Percentiles rank a stretch among this genome's conserved stretches.
Conservation (phyloP, 1,140 invertebrate species). For the Cardiocondyla obscurior region DNA sequence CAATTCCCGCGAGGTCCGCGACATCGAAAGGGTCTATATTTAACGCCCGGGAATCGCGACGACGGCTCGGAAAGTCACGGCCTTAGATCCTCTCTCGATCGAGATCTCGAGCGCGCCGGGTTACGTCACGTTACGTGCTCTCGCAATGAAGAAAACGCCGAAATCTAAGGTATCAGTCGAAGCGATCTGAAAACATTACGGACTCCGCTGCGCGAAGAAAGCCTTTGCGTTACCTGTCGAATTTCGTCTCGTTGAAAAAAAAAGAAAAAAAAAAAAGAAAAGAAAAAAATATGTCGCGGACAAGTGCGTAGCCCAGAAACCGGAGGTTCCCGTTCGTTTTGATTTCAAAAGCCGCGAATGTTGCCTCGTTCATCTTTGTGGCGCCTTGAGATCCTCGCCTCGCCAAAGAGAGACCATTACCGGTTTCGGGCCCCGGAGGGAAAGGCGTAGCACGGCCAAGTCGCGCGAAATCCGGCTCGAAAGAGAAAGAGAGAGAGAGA, state of each 20-base stretch:
- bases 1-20: background rate
- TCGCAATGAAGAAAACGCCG: background rate
- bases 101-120: background rate
- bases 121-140: slow-evolving; percentile 18
- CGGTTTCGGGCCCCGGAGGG: slow-evolving; percentile 18
- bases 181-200: background rate
- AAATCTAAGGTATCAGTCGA: background rate
- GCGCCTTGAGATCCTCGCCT: background rate
- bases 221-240: background rate
- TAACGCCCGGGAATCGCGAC: slow-evolving; percentile 18
- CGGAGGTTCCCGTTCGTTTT: background rate
- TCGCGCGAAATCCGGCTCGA: background rate
- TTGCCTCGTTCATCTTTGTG: background rate
- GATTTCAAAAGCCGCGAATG: background rate
- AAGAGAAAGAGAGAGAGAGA: too few relatives aligned
- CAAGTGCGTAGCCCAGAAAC: background rate
- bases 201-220: too few relatives aligned
- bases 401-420: background rate
- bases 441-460: background rate
- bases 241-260: background rate
- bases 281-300: background rate
- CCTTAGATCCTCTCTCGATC: slow-evolving; percentile 3
- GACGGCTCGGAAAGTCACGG: slow-evolving; percentile 22
- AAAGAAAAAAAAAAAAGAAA: background rate
- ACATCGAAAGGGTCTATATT: slow-evolving; percentile 26